Conservation (phyloP, 2,797 vertebrate genomes). For the Sebastes diaconus region DNA sequence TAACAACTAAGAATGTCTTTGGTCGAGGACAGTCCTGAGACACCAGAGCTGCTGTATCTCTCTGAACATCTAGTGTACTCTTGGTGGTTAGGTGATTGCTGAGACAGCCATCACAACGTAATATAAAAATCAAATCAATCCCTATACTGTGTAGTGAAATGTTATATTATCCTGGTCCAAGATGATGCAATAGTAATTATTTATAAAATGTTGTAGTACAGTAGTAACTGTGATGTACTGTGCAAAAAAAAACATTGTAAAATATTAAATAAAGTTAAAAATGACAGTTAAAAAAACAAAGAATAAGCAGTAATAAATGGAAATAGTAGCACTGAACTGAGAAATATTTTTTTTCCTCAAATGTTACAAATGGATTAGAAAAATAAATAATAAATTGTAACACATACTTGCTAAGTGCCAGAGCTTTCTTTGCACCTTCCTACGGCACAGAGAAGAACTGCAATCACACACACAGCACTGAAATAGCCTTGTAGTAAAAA, state of each 20-base stretch:
- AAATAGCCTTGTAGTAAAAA: neutral
- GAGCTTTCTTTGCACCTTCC: neutral
- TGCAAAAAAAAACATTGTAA: neutral
- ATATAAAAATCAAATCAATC: neutral
- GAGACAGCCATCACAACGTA: neutral
- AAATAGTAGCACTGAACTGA: neutral
- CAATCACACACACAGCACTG: neutral
- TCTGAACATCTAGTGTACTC: neutral
- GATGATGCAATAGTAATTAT: too few relatives aligned
- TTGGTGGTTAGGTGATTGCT: neutral
- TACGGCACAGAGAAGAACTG: neutral
- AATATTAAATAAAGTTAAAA: neutral
- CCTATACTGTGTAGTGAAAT: too few relatives aligned
- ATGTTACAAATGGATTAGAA: neutral
- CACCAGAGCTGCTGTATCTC: neutral
- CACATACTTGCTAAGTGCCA: neutral
- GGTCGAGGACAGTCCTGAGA: too few relatives aligned
- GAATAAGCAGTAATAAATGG: neutral
- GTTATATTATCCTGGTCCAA: rapidly evolving
- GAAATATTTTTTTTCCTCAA: neutral
- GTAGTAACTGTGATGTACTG: too few relatives aligned
- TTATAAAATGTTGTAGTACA: too few relatives aligned
- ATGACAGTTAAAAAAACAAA: neutral
- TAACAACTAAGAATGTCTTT: too few relatives aligned
- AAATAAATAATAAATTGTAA: neutral